phyloP scores from a whole-genome alignment of 2,113 vertebrate species.

The Rhinogobius similis region DNA sequence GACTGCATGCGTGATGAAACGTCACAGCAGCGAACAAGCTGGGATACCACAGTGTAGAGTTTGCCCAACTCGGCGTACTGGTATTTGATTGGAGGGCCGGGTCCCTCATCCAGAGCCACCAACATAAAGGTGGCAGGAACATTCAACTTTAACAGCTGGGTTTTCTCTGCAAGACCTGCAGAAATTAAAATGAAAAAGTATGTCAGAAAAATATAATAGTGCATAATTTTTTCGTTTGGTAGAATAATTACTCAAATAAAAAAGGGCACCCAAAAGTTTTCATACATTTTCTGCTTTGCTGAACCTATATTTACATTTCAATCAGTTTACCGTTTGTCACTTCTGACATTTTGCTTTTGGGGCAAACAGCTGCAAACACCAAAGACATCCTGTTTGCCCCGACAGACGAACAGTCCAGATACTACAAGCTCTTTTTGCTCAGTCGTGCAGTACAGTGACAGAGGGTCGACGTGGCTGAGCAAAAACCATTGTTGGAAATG shows the following conservation, averaged over 20 bases:
- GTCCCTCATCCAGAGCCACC: slow-evolving; percentile 96
- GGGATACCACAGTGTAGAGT: slow-evolving; percentile 97
- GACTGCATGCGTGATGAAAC: slow-evolving; percentile 97
- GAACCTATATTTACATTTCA: too few species aligned
- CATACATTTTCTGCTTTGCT: neutral
- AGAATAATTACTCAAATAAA: too few species aligned
- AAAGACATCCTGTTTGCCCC: too few species aligned
- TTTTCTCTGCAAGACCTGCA: slow-evolving; percentile 95
- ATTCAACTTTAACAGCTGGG: slow-evolving; percentile 93
- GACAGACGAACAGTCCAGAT: too few species aligned
- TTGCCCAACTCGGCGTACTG: slow-evolving; percentile 98
- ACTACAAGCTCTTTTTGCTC: too few species aligned
- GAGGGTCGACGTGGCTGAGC: too few species aligned
- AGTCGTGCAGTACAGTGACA: too few species aligned
- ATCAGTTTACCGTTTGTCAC: too few species aligned
- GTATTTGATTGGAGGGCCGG: slow-evolving; percentile 98
- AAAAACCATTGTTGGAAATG: too few species aligned
- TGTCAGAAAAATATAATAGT: neutral
- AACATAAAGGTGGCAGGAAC: slow-evolving; percentile 99
- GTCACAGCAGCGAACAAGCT: slow-evolving; percentile 97
- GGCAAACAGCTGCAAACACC: too few species aligned
- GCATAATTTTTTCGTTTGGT: neutral
- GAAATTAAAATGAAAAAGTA: neutral
- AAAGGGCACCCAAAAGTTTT: neutral
- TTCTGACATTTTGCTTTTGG: too few species aligned